Conservation (phyloP, 2,113 vertebrate genomes). For the Mesoclemmys tuberculata region DNA sequence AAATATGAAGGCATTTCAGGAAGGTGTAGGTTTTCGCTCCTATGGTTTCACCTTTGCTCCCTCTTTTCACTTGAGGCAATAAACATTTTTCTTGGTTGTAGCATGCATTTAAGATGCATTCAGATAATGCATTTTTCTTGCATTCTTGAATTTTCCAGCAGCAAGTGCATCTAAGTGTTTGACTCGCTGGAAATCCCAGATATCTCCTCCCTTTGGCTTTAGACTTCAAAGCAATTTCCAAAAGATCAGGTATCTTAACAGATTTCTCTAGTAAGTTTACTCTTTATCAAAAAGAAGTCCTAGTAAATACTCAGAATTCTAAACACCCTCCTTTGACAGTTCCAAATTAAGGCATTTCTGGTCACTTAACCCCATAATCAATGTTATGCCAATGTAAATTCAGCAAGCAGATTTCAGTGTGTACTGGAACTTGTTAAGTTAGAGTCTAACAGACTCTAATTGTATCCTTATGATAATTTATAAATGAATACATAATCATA, state of each 20-base stretch:
- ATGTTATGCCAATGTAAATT: not conserved
- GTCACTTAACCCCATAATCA: not conserved
- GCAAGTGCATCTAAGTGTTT: conserved; percentile 23
- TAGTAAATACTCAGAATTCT: not conserved
- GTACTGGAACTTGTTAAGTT: not conserved
- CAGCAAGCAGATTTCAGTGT: not conserved
- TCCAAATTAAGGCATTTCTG: not conserved
- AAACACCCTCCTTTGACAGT: not conserved
- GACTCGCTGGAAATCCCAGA: not conserved
- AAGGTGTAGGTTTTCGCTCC: conserved; percentile 1
- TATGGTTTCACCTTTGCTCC: not conserved
- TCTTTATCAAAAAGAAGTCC: not conserved
- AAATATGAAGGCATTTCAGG: conserved; percentile 1
- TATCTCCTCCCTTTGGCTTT: not conserved
- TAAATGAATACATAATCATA: conserved; percentile 32
- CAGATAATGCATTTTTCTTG: not conserved
- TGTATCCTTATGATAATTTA: conserved; percentile 4
- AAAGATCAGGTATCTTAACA: not conserved
- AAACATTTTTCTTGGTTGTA: not conserved
- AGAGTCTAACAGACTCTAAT: not conserved
- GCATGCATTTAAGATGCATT: not conserved
- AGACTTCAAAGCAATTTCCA: conserved; percentile 34
- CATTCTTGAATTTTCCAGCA: conserved; percentile 12
- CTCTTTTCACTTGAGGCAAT: not conserved
- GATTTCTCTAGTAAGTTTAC: not conserved